Base-by-base conservation (phyloP, 2,113 vertebrate genomes). In the Salvelinus sp. region DNA sequence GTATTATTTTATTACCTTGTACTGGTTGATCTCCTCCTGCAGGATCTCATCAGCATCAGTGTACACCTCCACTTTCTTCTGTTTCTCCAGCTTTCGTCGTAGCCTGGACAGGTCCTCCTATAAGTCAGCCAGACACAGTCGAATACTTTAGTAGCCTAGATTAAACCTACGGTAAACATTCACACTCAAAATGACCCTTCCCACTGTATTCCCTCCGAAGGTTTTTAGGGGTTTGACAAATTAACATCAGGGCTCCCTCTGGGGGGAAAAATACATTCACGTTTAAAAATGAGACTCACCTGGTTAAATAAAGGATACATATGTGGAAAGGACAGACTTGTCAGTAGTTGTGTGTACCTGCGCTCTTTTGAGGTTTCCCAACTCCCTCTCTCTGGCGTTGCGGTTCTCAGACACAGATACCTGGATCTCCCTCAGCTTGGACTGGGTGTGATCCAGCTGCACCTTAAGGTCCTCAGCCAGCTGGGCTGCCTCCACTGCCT, bases 1-100 rank as follows among this genome's bases (percentile, higher is more conserved):
- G 38, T 44, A 10, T 10, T 44, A 0, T 33, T 16, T 58, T 63
- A 86, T 81, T 75, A 98, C 96, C 94, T 97, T 96, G 85, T 98
- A 97, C 77, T 98, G 96, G 86, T 97, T 97, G 86, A 98, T 98
- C 89, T 98, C 96, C 85, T 98, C 96, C 87, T 97, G 95, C n/a
- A 98, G 88, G 87, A 98, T 98, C 88, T 98, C 96, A 3, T 98
- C 96, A 0, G 96, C 96, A 9, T 98, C 96, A 0, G 96, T 95
- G 65, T 97, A 98, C 23, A 98, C 94, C 77, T 98, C 96, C 84
- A 97, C 95, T 84, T 98, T 98, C 89, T 96, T 95, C 90, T 98
- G 96, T 70, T 96, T 97, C 86, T 98, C 96, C 82, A 98, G 90
- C 88, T 95, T 97, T 66, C 96, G 92, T 13, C 96, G 92, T 60